Evolutionary conservation across 2,888 invertebrate species (phyloP).

Genomic region (Mechanitis mazaeus): DNA sequence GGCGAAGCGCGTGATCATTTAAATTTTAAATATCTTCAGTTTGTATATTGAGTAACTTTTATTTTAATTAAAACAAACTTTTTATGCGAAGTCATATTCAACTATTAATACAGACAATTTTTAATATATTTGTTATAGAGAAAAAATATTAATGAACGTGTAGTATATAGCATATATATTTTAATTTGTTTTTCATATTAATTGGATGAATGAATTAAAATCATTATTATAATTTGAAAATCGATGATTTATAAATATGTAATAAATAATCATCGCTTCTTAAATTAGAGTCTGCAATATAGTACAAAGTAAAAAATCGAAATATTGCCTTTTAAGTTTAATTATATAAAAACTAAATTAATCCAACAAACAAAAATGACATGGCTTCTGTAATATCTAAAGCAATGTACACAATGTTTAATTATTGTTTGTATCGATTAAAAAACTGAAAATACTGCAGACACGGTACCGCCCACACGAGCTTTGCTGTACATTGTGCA

Average conservation of each 20-base stretch:
- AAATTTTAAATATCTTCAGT: constrained; percentile 22
- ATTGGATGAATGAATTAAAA: too few species aligned
- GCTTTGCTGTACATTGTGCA: background rate
- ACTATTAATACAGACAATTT: background rate
- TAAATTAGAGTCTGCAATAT: too few species aligned
- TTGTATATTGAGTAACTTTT: constrained; percentile 22
- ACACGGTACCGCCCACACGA: background rate
- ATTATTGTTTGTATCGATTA: too few species aligned
- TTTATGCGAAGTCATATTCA: constrained; percentile 9
- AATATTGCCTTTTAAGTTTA: too few species aligned
- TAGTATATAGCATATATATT: background rate
- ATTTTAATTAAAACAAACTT: constrained; percentile 17
- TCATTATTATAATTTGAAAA: background rate
- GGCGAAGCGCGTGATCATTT: constrained; percentile 25
- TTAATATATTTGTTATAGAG: background rate
- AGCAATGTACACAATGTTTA: too few species aligned
- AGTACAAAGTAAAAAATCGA: too few species aligned
- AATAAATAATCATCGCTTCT: background rate
- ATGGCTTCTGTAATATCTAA: too few species aligned
- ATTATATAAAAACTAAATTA: too few species aligned
- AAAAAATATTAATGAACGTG: background rate
- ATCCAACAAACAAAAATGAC: background rate
- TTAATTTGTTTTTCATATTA: background rate
- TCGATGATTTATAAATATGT: background rate
- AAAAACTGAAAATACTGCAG: too few species aligned